Evolutionary conservation across 2,888 invertebrate species (phyloP).

Genomic region (Scelioninae gen. 1): DNA sequence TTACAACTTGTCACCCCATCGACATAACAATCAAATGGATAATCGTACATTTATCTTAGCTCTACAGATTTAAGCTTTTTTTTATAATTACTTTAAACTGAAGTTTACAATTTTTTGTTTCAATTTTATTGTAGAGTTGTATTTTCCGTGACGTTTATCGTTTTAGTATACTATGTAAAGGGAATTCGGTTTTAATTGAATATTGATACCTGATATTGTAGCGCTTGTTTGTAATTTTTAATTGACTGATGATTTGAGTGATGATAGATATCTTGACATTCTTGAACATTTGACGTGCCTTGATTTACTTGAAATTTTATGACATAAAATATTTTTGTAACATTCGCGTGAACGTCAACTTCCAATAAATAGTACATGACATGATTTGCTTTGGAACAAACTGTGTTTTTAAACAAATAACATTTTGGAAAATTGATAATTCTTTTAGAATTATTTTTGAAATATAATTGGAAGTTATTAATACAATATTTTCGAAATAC

Average conservation of each 20-base stretch:
- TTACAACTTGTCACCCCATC: conserved; percentile 12
- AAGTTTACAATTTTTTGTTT: no score
- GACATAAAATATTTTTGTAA: conserved; percentile 21
- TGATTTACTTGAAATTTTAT: conserved; percentile 20
- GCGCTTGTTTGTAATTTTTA: neutral
- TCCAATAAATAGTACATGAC: conserved; percentile 15
- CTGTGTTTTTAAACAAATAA: no score
- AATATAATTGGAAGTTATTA: no score
- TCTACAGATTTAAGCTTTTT: neutral
- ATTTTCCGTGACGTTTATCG: no score
- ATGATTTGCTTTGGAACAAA: no score
- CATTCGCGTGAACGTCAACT: conserved; percentile 27
- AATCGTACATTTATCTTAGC: neutral
- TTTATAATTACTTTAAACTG: neutral
- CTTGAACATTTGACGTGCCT: conserved; percentile 9
- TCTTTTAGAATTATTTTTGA: no score
- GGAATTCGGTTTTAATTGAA: no score
- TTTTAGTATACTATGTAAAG: no score
- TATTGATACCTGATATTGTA: neutral
- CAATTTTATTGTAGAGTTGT: no score
- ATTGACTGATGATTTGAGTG: neutral
- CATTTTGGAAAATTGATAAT: no score
- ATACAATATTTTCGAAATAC: no score
- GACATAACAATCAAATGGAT: neutral
- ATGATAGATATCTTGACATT: conserved; percentile 9